A percentile compares a stretch with the other conserved stretches of the same genome.
These are phyloP conservation scores for Rhinichthys osculus DNA, from an alignment of 2,797 vertebrate species.

Conservation along the genomic window DNA sequence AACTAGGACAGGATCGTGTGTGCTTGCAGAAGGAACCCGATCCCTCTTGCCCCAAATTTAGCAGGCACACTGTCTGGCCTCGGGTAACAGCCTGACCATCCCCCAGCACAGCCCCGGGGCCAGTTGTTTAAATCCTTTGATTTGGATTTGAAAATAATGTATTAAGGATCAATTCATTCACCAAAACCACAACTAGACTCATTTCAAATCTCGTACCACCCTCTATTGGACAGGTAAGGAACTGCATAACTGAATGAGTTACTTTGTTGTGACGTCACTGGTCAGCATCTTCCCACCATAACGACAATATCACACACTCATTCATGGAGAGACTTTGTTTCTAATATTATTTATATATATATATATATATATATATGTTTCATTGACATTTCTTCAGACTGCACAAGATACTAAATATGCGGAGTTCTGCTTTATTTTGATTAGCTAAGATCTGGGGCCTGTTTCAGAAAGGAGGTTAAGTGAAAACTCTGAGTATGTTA, in stretches of 20 bases:
- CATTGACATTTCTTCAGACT: too few relatives aligned
- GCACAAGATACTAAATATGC: too few relatives aligned
- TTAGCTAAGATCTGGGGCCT: too few relatives aligned
- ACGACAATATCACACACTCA: neutral
- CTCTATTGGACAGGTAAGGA: slow-evolving; percentile 29
- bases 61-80: slow-evolving; percentile 70
- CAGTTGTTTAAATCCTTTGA: slow-evolving; percentile 2
- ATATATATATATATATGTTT: too few relatives aligned
- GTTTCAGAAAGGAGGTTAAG: too few relatives aligned
- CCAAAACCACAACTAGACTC: neutral
- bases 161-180: neutral
- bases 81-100: slow-evolving; percentile 62
- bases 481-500: too few relatives aligned
- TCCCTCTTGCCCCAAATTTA: slow-evolving; percentile 80
- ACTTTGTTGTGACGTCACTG: neutral
- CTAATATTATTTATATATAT: neutral
- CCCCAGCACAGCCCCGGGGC: slow-evolving; percentile 52
- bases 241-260: neutral
- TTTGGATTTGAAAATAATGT: neutral
- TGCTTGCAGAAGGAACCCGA: slow-evolving; percentile 77
- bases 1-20: slow-evolving; percentile 81
- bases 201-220: neutral
- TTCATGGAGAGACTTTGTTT: neutral
- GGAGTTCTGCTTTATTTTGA: too few relatives aligned
- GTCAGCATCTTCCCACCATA: neutral